Percentiles rank a stretch among this genome's conserved stretches.
Conservation (phyloP, 2,113 vertebrate genomes). For the Natator depressus region DNA sequence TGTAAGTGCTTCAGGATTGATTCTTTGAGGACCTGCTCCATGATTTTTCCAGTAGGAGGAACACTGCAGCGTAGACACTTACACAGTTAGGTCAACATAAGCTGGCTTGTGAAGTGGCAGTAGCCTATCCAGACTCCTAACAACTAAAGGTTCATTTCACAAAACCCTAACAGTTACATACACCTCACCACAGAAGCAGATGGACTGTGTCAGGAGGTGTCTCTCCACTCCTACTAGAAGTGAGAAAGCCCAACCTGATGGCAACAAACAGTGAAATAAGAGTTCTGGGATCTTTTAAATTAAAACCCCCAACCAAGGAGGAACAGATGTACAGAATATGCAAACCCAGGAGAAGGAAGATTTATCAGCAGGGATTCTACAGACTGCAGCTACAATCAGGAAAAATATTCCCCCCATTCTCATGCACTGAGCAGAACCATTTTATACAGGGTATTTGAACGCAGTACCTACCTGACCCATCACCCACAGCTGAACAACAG, state of each 20-base stretch:
- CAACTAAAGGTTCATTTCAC: not conserved
- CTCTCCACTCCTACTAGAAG: not conserved
- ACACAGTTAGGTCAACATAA: too few relatives aligned
- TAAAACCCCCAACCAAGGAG: slow-evolving; percentile 19
- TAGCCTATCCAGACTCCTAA: not conserved
- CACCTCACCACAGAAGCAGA: not conserved
- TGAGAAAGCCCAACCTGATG: not conserved
- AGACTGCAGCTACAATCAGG: slow-evolving; percentile 23
- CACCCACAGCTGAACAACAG: not conserved
- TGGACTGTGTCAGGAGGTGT: not conserved
- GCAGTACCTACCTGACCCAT: not conserved
- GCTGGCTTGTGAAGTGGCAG: not conserved
- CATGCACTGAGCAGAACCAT: not conserved
- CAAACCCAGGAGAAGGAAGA: not conserved
- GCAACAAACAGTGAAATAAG: not conserved
- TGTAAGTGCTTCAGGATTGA: too few relatives aligned
- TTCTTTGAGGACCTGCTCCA: too few relatives aligned
- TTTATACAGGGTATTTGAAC: slow-evolving; percentile 21
- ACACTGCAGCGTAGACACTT: too few relatives aligned
- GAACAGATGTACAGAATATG: not conserved
- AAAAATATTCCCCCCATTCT: slow-evolving; percentile 19
- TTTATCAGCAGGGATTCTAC: not conserved
- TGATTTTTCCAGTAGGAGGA: too few relatives aligned
- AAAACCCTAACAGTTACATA: not conserved
- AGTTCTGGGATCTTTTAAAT: not conserved